A percentile compares a stretch with the other conserved stretches of the same genome.
phyloP scores from a whole-genome alignment of 2,797 vertebrate species.

The Sebastes oblongus region DNA sequence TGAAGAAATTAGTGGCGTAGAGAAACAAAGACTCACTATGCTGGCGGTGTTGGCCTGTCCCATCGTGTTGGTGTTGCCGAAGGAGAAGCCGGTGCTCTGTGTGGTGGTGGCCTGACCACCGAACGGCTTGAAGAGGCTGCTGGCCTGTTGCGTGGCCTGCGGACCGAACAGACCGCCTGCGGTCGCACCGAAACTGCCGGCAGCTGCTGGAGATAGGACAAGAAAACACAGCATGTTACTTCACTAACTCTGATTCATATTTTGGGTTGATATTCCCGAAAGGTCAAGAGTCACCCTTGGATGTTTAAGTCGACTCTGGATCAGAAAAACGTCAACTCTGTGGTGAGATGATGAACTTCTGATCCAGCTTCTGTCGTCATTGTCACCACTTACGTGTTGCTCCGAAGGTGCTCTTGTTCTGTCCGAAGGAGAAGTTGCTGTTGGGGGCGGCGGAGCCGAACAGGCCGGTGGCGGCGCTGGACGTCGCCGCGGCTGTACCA shows the following conservation, averaged over 20 bases:
- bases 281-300: no score
- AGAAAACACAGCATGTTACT: not conserved
- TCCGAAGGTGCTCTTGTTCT: slow-evolving; percentile 90
- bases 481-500: slow-evolving; percentile 83
- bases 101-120: slow-evolving; percentile 86
- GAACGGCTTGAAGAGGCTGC: slow-evolving; percentile 93
- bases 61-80: slow-evolving; percentile 88
- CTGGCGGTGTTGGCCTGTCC: slow-evolving; percentile 90
- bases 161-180: slow-evolving; percentile 88
- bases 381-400: slow-evolving; percentile 81
- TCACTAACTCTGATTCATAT: not conserved
- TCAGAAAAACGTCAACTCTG: no score
- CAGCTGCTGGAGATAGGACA: not conserved
- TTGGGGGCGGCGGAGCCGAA: slow-evolving; percentile 90
- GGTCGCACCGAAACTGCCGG: slow-evolving; percentile 85
- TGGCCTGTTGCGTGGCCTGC: slow-evolving; percentile 49
- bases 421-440: slow-evolving; percentile 89
- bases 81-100: slow-evolving; percentile 90
- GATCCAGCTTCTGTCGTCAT: no score
- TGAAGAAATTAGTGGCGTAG: no score
- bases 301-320: no score
- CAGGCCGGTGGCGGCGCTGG: slow-evolving; percentile 88
- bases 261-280: no score
- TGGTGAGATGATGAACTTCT: no score
- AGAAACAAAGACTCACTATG: slow-evolving; percentile 83